These are phyloP conservation scores for Cyprinus carpio DNA, from an alignment of 2,113 vertebrate species.

Conservation along the genomic window DNA sequence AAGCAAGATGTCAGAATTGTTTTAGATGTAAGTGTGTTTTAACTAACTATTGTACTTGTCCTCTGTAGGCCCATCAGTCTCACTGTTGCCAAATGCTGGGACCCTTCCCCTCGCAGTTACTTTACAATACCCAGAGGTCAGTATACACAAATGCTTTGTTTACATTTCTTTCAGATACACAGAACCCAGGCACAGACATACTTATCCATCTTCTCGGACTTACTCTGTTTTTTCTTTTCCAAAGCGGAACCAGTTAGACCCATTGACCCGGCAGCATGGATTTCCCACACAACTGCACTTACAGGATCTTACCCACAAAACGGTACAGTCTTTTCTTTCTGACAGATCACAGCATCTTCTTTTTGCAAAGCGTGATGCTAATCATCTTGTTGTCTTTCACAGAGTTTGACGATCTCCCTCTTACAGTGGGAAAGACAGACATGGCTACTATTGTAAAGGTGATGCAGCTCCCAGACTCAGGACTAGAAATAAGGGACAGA, in stretches of 20 bases:
- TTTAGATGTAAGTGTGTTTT: not conserved
- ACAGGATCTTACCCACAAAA: conserved; percentile 93
- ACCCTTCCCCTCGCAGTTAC: conserved; percentile 92
- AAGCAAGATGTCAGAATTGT: not conserved
- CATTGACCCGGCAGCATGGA: conserved; percentile 97
- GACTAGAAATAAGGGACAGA: conserved; percentile 94
- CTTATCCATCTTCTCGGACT: not conserved
- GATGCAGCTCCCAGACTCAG: conserved; percentile 94
- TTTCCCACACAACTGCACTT: conserved; percentile 95
- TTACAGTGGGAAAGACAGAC: conserved; percentile 91
- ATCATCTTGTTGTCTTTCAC: conserved; percentile 6
- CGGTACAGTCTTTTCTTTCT: conserved; percentile 71
- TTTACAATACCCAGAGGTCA: conserved; percentile 96
- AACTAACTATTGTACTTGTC: not conserved
- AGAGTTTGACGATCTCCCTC: conserved; percentile 91
- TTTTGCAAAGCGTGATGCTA: not conserved
- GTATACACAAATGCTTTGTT: conserved; percentile 40
- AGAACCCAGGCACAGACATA: not conserved
- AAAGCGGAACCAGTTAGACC: conserved; percentile 95
- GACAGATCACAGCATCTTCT: not conserved
- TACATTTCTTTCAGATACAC: conserved; percentile 1
- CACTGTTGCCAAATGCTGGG: conserved; percentile 98
- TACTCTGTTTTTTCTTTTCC: not conserved
- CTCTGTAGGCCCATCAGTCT: conserved; percentile 91
- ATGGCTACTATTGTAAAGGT: conserved; percentile 94